Evolutionary conservation across 2,113 vertebrate genomes (phyloP), one percentile per base, ranked within the genome.

Genomic region (Cathartes aura): DNA sequence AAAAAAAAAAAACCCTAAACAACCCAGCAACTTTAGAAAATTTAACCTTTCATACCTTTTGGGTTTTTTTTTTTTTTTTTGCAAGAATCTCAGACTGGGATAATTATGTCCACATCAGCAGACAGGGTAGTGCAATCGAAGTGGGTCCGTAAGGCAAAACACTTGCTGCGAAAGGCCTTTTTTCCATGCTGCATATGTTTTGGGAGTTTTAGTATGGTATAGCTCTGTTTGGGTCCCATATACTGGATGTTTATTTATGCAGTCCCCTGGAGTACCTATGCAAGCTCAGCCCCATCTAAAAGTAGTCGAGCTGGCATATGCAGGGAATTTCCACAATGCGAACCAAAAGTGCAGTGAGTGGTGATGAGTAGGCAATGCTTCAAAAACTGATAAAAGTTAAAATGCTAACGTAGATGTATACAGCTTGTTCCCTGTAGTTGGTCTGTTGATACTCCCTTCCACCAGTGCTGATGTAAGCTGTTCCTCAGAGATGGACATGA

Each of bases 351-450:
- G 2, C 9, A 8, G 4, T 17, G 52, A 50, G 17, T 26, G 24
- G 36, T 64, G 62, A 8, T 2, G 13, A 79, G 20, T 10, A 52
- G 59, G 67, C 13, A 40, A 15, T 26, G 48, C 56, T 87, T 87
- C 23, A 30, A 23, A 48, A 91, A 26, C 6, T 30, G 14, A 12
- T 59, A 7, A 1, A 32, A 70, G 12, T 66, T 21, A 10, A 87
- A 82, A 29, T 29, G 16, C 21, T 79, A 3, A 34, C 40, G 5
- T 23, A 11, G 30, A 5, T 32, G 15, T 22, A 15, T 0, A 2
- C 4, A 53, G 16, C 15, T 47, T 0, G 0, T 60, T 52, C 14
- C 18, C 6, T 73, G 6, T 18, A 5, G 9, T 30, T 45, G 20
- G 11, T 63, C 19, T 93, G 36, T 45, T 76, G 1, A 1, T 68